Evolutionary conservation across 2,113 vertebrate species (phyloP), one percentile per base, ranked within the genome.

Genomic region (Engraulis encrasicolus): DNA sequence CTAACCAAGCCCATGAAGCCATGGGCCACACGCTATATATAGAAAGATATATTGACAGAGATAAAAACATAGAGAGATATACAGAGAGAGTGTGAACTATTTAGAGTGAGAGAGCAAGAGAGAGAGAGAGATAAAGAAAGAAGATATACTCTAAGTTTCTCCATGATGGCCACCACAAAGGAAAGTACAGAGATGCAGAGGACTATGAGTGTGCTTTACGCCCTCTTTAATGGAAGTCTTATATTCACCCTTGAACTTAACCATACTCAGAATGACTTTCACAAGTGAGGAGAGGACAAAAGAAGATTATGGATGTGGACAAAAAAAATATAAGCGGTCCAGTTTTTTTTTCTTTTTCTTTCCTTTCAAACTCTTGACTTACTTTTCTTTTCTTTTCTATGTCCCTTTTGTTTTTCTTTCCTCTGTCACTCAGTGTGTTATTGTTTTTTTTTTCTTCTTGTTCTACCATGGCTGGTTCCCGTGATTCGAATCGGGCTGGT

Each of bases 331-430:
- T 81, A 27, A 88, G 81, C 86, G 85, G 82, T 83, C 18, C 81
- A 50, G 23, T 50, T 49, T 66, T 84, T 52, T 66, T 87, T 86
- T 79, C 61, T 86, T 85, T 85, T 66, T 84, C 61, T 66, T 87
- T 86, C 80, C 61, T 86, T 85, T 85, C 78, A 50, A 36, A 77
- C 66, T 48, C 45, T 74, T 81, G 45, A 34, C 54, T 82, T 71
- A 2, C 19, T 86, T 50, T 31, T 23, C 45, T 87, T 50, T 31
- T 23, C 45, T 87, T 77, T 87, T 18, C 45, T 86, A 74, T 74
- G 31, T 31, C 79, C 79, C 66, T 50, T 34, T 48, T 15, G 36
- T 82, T 77, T 31, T n/a, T n/a, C n/a, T n/a, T n/a, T n/a, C n/a
- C n/a, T n/a, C 6, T 77, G 5, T 82, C 66, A 74, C 66, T 74